Percentiles rank a stretch among this genome's conserved stretches.
Evolutionary conservation across 37 sponge, comb jelly and placozoan species (phyloP).

Genomic region (Cliona cf. orientalis): DNA sequence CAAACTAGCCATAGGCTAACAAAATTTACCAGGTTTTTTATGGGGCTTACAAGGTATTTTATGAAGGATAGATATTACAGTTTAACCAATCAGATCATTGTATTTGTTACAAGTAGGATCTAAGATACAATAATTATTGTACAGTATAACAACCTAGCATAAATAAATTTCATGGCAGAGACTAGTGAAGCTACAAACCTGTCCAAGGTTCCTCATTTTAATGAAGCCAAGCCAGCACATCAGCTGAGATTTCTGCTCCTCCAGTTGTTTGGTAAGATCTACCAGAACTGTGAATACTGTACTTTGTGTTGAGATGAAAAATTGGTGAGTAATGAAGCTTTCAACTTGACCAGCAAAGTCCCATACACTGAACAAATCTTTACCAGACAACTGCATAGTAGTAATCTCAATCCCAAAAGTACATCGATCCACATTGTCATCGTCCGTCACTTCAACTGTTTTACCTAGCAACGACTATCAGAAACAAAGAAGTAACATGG

Average conservation of each 20-base stretch:
- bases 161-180: background rate
- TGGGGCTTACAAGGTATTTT: too few species aligned
- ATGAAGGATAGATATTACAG: too few species aligned
- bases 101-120: too few species aligned
- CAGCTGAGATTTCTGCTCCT: constrained; percentile 43
- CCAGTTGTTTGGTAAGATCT: constrained; percentile 42
- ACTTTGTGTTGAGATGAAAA: constrained; percentile 80
- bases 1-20: too few species aligned
- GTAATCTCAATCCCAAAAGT: constrained; percentile 74
- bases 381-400: constrained; percentile 45
- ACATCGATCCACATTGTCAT: constrained; percentile 28
- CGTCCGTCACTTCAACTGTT: constrained; percentile 2
- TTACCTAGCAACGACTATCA: constrained; percentile 21
- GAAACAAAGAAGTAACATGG: background rate
- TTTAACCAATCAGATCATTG: too few species aligned
- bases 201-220: constrained; percentile 75
- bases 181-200: constrained; percentile 4
- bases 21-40: too few species aligned
- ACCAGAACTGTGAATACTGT: constrained; percentile 68
- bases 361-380: constrained; percentile 67
- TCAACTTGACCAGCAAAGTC: constrained; percentile 88
- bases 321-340: constrained; percentile 75
- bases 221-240: constrained; percentile 77
- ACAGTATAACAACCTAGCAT: too few species aligned
- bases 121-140: too few species aligned